Base-by-base conservation (phyloP, 2,113 vertebrate species). In the Porphyrio hochstetteri region DNA sequence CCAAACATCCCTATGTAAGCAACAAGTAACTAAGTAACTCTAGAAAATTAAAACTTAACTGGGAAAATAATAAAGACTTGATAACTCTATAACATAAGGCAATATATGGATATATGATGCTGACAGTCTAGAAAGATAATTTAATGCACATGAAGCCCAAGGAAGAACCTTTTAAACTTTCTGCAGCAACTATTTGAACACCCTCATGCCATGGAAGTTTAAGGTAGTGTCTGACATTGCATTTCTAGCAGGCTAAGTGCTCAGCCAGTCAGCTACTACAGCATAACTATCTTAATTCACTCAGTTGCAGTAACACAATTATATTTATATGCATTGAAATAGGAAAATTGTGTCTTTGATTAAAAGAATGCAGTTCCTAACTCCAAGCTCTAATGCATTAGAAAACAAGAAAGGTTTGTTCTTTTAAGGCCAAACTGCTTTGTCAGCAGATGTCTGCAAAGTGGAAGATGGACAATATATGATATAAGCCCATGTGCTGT, bases 1-100 rank as follows among this genome's bases (percentile, higher is more conserved):
- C 7, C 7, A 68, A 80, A 71, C 52, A 59, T 36, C 42, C 53
- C 87, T 75, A 79, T 13, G 15, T 46, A 89, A 88, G 75, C 25
- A 93, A 86, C 55, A 92, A 69, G 81, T 83, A 71, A 65, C 28
- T 71, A 92, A 72, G 81, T 83, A 71, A 70, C 28, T 71, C 33
- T 14, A 80, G 27, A 80, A 91, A 61, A 86, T 31, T 3, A 79
- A 89, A 94, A 76, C 8, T 16, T 71, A 46, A 40, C 2, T 9
- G 8, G 12, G 25, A 60, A 69, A 93, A 87, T 38, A 72, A 64
- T 38, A 56, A 71, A 63, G 9, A 71, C 14, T 64, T 23, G 38
- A 59, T 52, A 74, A 81, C 10, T 69, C 90, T 36, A 65, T 42
- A 50, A 40, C 77, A 65, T 12, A 53, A 13, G 31, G 14, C 50